Percentiles rank a stretch among this genome's conserved stretches.
phyloP scores from a whole-genome alignment of 2,888 invertebrate species.

The Yponomeuta cagnagella region DNA sequence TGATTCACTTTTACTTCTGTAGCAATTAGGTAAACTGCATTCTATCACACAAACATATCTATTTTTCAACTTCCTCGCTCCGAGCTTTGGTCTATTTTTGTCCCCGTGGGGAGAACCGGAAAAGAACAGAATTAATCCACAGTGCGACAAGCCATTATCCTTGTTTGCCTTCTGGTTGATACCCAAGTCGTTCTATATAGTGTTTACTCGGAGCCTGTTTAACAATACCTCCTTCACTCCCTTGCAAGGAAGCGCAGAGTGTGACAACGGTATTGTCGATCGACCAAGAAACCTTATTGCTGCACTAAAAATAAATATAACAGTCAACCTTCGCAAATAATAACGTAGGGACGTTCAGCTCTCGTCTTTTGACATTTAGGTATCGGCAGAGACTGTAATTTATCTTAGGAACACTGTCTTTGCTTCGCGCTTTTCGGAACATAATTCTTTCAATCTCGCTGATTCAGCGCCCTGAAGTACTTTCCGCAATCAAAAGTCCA shows the following conservation, averaged over 20 bases:
- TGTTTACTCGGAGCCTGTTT: no score
- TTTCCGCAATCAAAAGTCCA: no score
- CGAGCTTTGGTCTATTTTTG: neutral
- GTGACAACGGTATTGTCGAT: no score
- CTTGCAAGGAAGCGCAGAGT: no score
- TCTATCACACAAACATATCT: neutral
- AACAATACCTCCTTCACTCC: no score
- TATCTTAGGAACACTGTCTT: no score
- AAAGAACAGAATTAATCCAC: slow-evolving; percentile 1
- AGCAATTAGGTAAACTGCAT: neutral
- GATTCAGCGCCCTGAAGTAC: no score
- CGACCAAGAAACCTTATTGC: neutral
- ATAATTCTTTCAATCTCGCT: no score
- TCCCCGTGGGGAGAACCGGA: neutral
- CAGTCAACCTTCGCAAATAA: neutral
- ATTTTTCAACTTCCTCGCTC: neutral
- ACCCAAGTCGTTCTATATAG: neutral
- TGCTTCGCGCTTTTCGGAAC: no score
- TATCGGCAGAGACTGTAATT: no score
- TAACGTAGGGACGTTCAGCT: neutral
- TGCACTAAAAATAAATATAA: neutral
- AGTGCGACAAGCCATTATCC: neutral
- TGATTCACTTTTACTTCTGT: neutral
- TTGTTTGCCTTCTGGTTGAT: neutral
- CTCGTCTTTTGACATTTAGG: no score